Evolutionary conservation across 2,888 invertebrate species (phyloP).

Genomic region (Electrophaes corylata): DNA sequence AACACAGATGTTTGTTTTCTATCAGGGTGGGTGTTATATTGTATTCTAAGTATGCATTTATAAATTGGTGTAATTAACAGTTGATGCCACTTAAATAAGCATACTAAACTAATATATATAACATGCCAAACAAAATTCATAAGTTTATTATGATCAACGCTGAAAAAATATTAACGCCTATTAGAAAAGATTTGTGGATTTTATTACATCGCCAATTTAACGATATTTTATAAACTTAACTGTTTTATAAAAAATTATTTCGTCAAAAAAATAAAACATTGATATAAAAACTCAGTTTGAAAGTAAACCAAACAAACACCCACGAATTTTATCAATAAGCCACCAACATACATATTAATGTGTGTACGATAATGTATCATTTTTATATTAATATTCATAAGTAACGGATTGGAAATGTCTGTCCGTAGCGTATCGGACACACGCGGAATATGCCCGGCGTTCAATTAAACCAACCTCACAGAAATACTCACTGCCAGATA

Average conservation of each 20-base stretch:
- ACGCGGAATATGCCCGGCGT: conserved; percentile 19
- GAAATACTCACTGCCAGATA: background rate
- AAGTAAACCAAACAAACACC: background rate
- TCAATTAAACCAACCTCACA: conserved; percentile 16
- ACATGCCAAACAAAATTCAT: no score
- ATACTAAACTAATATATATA: no score
- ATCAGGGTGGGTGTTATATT: no score
- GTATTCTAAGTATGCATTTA: no score
- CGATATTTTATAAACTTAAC: no score
- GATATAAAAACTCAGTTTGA: background rate
- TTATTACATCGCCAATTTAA: no score
- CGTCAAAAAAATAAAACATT: background rate
- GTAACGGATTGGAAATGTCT: conserved; percentile 54
- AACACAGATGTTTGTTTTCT: no score
- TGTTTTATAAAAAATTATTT: background rate
- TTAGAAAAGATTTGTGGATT: no score
- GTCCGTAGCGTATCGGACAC: conserved; percentile 48
- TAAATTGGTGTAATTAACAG: no score
- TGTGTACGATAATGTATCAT: conserved; percentile 55
- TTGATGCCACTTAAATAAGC: no score
- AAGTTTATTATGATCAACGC: no score
- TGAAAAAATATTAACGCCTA: no score
- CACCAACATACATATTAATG: conserved; percentile 44
- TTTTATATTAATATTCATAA: conserved; percentile 64
- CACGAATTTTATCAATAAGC: background rate